A percentile compares a stretch with the other conserved stretches of the same genome.
Evolutionary conservation across 2,888 invertebrate species (phyloP).

Genomic region (Macrophya annulata): DNA sequence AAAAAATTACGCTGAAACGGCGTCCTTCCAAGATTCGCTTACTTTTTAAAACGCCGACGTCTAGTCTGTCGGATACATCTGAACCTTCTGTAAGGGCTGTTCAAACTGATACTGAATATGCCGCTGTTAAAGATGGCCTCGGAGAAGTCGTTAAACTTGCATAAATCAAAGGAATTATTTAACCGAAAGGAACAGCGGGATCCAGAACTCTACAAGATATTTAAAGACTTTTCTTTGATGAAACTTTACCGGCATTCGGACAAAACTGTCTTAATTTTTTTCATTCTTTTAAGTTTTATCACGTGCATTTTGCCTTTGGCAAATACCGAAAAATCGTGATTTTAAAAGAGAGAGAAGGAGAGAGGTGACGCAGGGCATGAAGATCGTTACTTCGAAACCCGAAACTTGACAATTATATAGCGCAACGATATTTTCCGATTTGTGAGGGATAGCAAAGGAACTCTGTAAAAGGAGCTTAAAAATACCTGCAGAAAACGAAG

Average conservation of each 20-base stretch:
- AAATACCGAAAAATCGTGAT: neutral
- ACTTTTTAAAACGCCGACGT: constrained; percentile 49
- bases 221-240: constrained; percentile 68
- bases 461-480: neutral
- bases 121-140: neutral
- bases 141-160: constrained; percentile 57
- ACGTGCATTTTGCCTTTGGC: neutral
- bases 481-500: constrained; percentile 13
- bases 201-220: constrained; percentile 63
- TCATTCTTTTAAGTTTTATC: neutral
- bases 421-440: neutral
- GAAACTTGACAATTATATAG: too few species aligned
- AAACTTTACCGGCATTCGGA: constrained; percentile 60
- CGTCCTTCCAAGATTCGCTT: constrained; percentile 48
- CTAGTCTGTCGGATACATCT: constrained; percentile 16
- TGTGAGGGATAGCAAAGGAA: neutral
- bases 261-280: neutral
- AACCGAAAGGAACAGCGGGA: constrained; percentile 67
- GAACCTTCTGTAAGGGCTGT: constrained; percentile 54
- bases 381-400: too few species aligned
- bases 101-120: constrained; percentile 10
- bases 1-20: constrained; percentile 37
- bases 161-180: constrained; percentile 63
- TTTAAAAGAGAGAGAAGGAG: neutral
- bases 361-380: too few species aligned